A percentile compares a stretch with the other conserved stretches of the same genome.
Conservation (phyloP, 2,888 invertebrate genomes). For the Agrypnus murinus region DNA sequence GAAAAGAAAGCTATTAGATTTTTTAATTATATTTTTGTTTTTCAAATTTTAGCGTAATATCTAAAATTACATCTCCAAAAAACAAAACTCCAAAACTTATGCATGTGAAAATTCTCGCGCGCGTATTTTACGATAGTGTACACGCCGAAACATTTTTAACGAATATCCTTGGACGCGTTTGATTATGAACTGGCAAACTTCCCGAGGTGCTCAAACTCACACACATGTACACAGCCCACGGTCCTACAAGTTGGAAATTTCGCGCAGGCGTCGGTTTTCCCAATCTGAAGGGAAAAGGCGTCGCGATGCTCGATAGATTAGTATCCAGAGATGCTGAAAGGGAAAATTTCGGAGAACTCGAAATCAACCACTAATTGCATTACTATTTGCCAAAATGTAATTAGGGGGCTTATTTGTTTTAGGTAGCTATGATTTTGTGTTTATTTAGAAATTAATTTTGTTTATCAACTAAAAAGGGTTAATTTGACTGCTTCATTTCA, state of each 20-base stretch:
- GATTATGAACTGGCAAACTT: slow-evolving; percentile 15
- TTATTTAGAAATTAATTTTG: not conserved
- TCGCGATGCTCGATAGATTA: slow-evolving; percentile 6
- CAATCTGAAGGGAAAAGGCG: slow-evolving; percentile 35
- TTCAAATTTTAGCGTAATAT: not conserved
- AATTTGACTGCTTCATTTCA: not conserved
- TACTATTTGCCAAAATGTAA: not conserved
- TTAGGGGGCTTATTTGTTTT: not conserved
- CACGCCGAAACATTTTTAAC: slow-evolving; percentile 13
- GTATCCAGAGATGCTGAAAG: slow-evolving; percentile 12
- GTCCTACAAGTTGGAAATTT: slow-evolving; percentile 21
- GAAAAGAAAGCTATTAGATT: no score
- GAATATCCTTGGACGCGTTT: slow-evolving; percentile 20
- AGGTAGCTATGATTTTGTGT: not conserved
- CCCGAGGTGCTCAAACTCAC: slow-evolving; percentile 21
- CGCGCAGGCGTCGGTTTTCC: slow-evolving; percentile 48
- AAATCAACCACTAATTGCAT: slow-evolving; percentile 23
- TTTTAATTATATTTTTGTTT: no score
- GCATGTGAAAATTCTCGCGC: not conserved
- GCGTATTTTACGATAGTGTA: slow-evolving; percentile 11
- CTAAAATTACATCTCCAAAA: not conserved
- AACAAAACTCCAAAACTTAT: no score
- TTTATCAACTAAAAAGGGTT: not conserved
- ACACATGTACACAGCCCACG: not conserved
- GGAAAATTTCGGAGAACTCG: not conserved